A percentile compares a stretch with the other conserved stretches of the same genome.
Conservation (phyloP, 1,140 invertebrate genomes). For the Ganaspis sp. region DNA sequence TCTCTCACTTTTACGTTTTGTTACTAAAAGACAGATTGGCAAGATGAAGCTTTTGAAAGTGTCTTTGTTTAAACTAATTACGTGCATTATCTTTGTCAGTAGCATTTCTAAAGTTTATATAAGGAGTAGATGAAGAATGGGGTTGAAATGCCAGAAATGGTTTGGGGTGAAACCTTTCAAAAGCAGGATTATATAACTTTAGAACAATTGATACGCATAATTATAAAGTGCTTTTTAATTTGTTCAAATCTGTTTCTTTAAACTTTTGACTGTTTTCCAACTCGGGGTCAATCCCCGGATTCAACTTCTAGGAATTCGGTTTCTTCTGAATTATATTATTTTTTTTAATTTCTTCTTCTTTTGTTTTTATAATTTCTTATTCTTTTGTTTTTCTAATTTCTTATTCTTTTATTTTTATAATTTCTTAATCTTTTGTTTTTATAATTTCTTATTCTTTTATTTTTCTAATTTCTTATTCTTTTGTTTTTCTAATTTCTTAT, state of each 20-base stretch:
- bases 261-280: not conserved
- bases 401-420: no score
- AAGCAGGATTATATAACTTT: conserved; percentile 29
- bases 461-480: no score
- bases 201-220: conserved; percentile 16
- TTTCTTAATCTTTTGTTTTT: no score
- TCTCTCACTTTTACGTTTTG: conserved; percentile 7
- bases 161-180: conserved; percentile 7
- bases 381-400: no score
- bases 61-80: conserved; percentile 30
- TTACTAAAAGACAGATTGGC: conserved; percentile 25
- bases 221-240: conserved; percentile 18
- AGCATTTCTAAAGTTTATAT: conserved; percentile 26
- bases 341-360: no score
- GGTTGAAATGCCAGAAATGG: not conserved
- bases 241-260: not conserved
- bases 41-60: conserved; percentile 27
- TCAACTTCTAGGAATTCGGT: not conserved
- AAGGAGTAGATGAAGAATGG: not conserved
- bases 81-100: conserved; percentile 27
- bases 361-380: no score
- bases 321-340: not conserved
- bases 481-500: no score
- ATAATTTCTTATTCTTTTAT: no score
- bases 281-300: not conserved